Evolutionary conservation across 2,888 invertebrate genomes (phyloP).

Genomic region (Lydus trimaculatus): DNA sequence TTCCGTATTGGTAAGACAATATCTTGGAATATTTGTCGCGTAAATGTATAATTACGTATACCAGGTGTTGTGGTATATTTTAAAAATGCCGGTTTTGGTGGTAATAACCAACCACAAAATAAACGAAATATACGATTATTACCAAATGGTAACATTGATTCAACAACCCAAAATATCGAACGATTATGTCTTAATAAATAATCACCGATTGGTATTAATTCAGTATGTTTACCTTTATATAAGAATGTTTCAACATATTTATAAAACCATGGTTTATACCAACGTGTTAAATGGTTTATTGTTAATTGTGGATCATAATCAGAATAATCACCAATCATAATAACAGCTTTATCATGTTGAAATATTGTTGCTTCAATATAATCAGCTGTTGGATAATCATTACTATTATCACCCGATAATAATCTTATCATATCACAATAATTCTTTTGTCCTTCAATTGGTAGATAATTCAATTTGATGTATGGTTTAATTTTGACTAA

Average conservation of each 20-base stretch:
- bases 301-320: conserved; percentile 64
- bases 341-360: conserved; percentile 67
- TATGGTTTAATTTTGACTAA: conserved; percentile 70
- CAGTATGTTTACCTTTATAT: conserved; percentile 63
- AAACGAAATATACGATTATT: conserved; percentile 69
- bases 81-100: conserved; percentile 76
- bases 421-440: conserved; percentile 70
- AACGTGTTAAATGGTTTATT: conserved; percentile 67
- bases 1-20: conserved; percentile 72
- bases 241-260: conserved; percentile 70
- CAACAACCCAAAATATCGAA: conserved; percentile 77
- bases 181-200: conserved; percentile 72
- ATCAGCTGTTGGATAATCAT: conserved; percentile 63
- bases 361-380: conserved; percentile 74
- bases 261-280: conserved; percentile 79
- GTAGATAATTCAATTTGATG: conserved; percentile 70
- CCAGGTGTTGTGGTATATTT: conserved; percentile 76
- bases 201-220: conserved; percentile 70
- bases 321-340: conserved; percentile 72
- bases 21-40: conserved; percentile 76
- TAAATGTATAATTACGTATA: conserved; percentile 72
- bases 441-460: conserved; percentile 67
- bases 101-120: conserved; percentile 72
- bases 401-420: conserved; percentile 65
- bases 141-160: conserved; percentile 76